These are phyloP conservation scores for Microctonus brassicae DNA, from an alignment of 2,888 invertebrate genomes.

Conservation along the genomic window DNA sequence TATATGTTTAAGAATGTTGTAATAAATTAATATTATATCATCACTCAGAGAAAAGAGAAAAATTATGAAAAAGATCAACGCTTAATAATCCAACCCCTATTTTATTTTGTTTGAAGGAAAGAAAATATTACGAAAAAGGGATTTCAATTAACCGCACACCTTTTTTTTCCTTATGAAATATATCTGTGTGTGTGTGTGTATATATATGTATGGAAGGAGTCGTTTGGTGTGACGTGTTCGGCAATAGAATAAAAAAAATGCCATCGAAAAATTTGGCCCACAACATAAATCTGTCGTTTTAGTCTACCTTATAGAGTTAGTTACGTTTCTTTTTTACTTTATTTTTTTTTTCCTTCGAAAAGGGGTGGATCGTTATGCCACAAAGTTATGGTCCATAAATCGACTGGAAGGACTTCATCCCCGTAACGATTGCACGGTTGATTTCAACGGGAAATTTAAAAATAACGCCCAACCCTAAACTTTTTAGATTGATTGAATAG, in stretches of 20 bases:
- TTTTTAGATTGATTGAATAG: background rate
- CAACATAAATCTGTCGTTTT: slow-evolving; percentile 42
- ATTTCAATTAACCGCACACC: slow-evolving; percentile 40
- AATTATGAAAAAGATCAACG: slow-evolving; percentile 17
- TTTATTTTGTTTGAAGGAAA: slow-evolving; percentile 16
- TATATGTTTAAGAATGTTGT: slow-evolving; percentile 6
- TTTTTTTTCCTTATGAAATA: background rate
- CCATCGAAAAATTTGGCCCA: slow-evolving; percentile 27
- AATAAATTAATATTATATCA: slow-evolving; percentile 9
- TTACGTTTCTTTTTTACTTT: background rate
- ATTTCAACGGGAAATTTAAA: slow-evolving; percentile 14
- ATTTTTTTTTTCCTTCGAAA: slow-evolving; percentile 19
- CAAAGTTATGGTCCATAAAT: slow-evolving; percentile 48
- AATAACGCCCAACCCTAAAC: background rate
- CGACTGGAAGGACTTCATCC: slow-evolving; percentile 39
- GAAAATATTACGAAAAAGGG: slow-evolving; percentile 12
- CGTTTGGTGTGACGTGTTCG: slow-evolving; percentile 4
- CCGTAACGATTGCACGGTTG: slow-evolving; percentile 26
- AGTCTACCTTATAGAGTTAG: background rate
- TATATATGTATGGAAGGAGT: background rate
- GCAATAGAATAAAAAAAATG: slow-evolving; percentile 8
- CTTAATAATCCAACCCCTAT: slow-evolving; percentile 10
- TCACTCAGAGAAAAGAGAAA: background rate
- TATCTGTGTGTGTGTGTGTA: no score
- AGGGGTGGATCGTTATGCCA: slow-evolving; percentile 37